phyloP scores from a whole-genome alignment of 1,140 invertebrate species.

The Prorops nasuta region DNA sequence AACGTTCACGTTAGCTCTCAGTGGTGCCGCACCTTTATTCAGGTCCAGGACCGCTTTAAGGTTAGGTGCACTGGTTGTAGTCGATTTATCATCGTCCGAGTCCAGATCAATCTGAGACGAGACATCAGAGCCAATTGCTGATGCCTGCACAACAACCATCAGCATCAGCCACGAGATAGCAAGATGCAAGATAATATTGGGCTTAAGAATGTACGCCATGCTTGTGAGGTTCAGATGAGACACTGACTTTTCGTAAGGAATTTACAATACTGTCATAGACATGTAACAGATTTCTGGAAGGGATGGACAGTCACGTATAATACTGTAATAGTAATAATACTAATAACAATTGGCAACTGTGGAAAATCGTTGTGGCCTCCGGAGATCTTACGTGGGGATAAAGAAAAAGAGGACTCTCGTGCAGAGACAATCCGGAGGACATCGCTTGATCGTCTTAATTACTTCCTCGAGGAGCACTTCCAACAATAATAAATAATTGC shows the following conservation, averaged over 20 bases:
- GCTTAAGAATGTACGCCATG: no score
- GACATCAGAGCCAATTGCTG: background rate
- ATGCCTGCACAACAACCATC: background rate
- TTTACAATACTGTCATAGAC: no score
- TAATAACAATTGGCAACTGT: constrained; percentile 7
- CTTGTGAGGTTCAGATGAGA: no score
- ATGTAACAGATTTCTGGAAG: no score
- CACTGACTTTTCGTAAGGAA: no score
- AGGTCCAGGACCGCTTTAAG: no score
- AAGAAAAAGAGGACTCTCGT: background rate
- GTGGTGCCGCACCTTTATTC: no score
- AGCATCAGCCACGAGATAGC: no score
- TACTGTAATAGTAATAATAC: constrained; percentile 28
- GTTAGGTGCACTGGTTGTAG: no score
- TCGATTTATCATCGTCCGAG: background rate
- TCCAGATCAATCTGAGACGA: background rate
- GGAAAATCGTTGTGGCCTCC: constrained; percentile 29
- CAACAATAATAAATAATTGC: no score
- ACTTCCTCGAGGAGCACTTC: constrained; percentile 20
- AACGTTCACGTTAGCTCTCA: no score
- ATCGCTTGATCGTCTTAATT: constrained; percentile 15
- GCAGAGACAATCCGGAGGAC: background rate
- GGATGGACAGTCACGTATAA: constrained; percentile 16
- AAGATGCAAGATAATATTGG: no score
- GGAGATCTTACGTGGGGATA: constrained; percentile 2